Conservation (phyloP, 2,113 vertebrate species). For the Lepidothrix coronata region DNA sequence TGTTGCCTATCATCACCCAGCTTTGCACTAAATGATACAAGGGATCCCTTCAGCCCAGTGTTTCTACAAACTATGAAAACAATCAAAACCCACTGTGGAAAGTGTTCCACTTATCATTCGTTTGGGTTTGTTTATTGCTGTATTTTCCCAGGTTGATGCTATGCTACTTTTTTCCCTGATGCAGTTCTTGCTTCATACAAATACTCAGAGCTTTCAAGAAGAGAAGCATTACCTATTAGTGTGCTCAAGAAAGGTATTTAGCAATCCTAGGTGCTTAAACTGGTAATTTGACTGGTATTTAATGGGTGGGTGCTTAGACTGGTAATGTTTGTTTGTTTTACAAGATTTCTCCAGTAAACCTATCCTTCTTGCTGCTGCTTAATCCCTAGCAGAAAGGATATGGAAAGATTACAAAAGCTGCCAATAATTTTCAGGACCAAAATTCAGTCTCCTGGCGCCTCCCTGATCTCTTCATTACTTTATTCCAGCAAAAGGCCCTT, state of each 20-base stretch:
- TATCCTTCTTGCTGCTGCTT: constrained; percentile 24
- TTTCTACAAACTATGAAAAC: not conserved
- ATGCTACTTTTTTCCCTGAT: not conserved
- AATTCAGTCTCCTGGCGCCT: constrained; percentile 53
- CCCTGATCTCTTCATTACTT: constrained; percentile 65
- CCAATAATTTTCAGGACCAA: constrained; percentile 47
- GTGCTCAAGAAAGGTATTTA: constrained; percentile 42
- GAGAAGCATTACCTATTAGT: constrained; percentile 38
- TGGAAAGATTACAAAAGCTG: constrained; percentile 35
- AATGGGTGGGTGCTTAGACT: constrained; percentile 28
- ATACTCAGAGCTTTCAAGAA: constrained; percentile 12
- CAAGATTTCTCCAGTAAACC: constrained; percentile 13
- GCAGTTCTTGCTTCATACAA: constrained; percentile 5
- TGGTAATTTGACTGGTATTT: constrained; percentile 45
- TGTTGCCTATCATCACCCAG: not conserved
- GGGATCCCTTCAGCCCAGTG: not conserved
- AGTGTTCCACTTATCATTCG: not conserved
- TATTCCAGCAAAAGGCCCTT: constrained; percentile 52
- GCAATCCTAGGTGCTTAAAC: constrained; percentile 39
- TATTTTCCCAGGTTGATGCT: constrained; percentile 5
- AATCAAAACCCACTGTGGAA: not conserved
- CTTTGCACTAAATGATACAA: not conserved
- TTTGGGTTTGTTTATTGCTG: not conserved
- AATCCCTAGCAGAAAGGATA: constrained; percentile 54
- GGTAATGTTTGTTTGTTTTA: constrained; percentile 48